phyloP scores from a whole-genome alignment of 2,888 invertebrate species.

The Sympetrum striolatum region DNA sequence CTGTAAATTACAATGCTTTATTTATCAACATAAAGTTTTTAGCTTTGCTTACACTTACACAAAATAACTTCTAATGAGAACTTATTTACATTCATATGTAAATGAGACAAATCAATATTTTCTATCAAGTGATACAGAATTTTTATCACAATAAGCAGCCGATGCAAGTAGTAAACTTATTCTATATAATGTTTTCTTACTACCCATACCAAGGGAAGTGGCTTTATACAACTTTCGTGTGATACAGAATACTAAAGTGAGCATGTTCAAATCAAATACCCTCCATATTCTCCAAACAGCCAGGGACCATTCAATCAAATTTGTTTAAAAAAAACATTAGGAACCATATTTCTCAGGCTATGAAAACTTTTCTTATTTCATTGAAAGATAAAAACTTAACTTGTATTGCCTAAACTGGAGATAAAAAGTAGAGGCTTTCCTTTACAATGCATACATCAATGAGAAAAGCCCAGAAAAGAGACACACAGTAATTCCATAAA shows the following conservation, averaged over 20 bases:
- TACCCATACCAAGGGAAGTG: not conserved
- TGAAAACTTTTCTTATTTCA: not conserved
- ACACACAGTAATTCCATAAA: not conserved
- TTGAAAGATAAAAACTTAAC: not conserved
- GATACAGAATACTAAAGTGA: not conserved
- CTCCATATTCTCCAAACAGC: not conserved
- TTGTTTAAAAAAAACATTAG: not conserved
- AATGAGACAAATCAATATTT: slow-evolving; percentile 1
- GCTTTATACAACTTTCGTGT: not conserved
- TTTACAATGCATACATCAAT: not conserved
- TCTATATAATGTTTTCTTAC: not conserved
- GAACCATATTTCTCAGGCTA: slow-evolving; percentile 9
- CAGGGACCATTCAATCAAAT: not conserved
- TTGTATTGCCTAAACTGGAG: not conserved
- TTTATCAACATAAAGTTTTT: slow-evolving; percentile 10
- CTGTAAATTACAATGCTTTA: slow-evolving; percentile 34
- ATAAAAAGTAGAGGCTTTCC: not conserved
- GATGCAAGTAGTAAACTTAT: slow-evolving; percentile 28
- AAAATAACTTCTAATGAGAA: slow-evolving; percentile 24
- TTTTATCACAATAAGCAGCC: slow-evolving; percentile 40
- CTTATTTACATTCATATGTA: slow-evolving; percentile 27
- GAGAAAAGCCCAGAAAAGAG: not conserved
- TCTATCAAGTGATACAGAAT: slow-evolving; percentile 22
- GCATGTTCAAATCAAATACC: not conserved
- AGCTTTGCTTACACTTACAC: slow-evolving; percentile 14